Evolutionary conservation across 2,113 vertebrate species (phyloP), one percentile per base, ranked within the genome.

Genomic region (Mus pahari): DNA sequence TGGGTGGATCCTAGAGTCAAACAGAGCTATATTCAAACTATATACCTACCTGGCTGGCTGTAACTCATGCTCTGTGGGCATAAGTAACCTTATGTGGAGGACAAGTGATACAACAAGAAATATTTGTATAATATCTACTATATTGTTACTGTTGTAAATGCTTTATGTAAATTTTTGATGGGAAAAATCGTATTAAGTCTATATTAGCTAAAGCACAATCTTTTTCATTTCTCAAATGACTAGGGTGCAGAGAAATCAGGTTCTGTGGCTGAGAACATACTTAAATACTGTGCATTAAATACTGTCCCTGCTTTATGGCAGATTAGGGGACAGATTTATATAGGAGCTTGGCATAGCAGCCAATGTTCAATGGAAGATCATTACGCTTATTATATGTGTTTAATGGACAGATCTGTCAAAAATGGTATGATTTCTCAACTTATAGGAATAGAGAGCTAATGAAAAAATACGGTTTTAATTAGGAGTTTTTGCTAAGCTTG

Each of bases 181-280:
- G 48, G 83, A 75, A 96, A 97, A 62, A 77, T 36, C 22, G 55
- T 11, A 58, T 12, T 45, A 81, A 10, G 2, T 9, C 33, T 74
- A 11, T 88, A 50, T 71, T 13, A 45, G 45, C 2, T 50, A 28
- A 60, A 7, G 11, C 77, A 6, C 93, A 28, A 31, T 42, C 78
- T 88, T n/a, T 73, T 50, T 70, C 36, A 39, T 94, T 93, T 95
- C 62, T 79, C 66, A 70, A 62, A 60, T 86, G 82, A 71, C 31
- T 50, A 78, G 84, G n/a, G 28, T 26, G 0, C 36, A 50, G 64
- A 89, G 48, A 90, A 55, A 16, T 26, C 28, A 79, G 83, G 55
- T 13, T 31, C 58, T 58, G 10, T 62, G 77, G 64, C 50, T 50
- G 0, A 75, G 50, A 60, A 28, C n/a, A 31, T 48, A 62, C 20